Percentiles rank a stretch among this genome's conserved stretches.
Evolutionary conservation across 2,888 invertebrate genomes (phyloP).

Genomic region (Latheticus oryzae): DNA sequence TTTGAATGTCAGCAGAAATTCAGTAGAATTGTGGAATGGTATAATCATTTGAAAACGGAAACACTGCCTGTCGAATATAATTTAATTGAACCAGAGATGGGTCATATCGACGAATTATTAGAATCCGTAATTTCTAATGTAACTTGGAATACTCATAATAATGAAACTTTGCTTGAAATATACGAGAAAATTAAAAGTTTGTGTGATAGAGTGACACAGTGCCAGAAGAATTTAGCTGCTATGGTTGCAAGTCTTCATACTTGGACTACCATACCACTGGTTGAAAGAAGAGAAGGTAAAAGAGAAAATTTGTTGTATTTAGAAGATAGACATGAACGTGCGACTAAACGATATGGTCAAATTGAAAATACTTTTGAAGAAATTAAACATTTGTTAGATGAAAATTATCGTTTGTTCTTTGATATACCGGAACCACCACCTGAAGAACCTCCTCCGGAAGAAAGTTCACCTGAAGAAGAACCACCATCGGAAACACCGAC

Average conservation of each 20-base stretch:
- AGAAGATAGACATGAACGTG: conserved; percentile 69
- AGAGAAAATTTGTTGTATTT: conserved; percentile 70
- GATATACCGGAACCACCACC: conserved; percentile 69
- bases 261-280: conserved; percentile 83
- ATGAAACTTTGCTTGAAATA: conserved; percentile 50
- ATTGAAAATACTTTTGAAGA: conserved; percentile 69
- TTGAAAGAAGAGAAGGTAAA: conserved; percentile 77
- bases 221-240: conserved; percentile 74
- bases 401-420: conserved; percentile 78
- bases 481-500: background rate
- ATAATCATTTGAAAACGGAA: conserved; percentile 82
- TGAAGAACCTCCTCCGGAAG: conserved; percentile 48
- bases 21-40: conserved; percentile 78
- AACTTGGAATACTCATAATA: conserved; percentile 87
- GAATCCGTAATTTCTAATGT: conserved; percentile 76
- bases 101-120: conserved; percentile 78
- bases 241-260: conserved; percentile 71
- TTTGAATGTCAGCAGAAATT: conserved; percentile 64
- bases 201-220: conserved; percentile 74
- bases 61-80: conserved; percentile 82
- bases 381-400: conserved; percentile 70
- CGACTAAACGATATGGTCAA: conserved; percentile 67
- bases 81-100: conserved; percentile 81
- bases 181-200: conserved; percentile 78
- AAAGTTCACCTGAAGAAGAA: conserved; percentile 58